phyloP scores from a whole-genome alignment of 2,113 vertebrate species.

The Pollimyrus isidori region DNA sequence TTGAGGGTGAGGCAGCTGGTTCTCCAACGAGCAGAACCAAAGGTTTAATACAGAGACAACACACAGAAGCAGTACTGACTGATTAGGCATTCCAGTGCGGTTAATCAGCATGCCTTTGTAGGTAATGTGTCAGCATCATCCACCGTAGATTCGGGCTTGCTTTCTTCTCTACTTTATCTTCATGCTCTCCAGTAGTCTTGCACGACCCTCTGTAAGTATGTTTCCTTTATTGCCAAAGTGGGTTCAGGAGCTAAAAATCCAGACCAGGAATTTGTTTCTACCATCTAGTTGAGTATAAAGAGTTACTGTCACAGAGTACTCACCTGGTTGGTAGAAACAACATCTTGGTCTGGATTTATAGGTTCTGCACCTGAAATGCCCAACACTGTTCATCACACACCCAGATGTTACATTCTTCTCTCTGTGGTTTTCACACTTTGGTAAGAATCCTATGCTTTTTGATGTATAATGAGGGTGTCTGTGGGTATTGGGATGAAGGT shows the following conservation, averaged over 20 bases:
- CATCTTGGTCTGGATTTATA: neutral
- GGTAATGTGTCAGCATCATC: neutral
- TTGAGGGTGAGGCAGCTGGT: neutral
- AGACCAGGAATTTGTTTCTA: neutral
- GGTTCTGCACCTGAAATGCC: neutral
- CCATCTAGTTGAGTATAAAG: neutral
- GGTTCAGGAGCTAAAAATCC: neutral
- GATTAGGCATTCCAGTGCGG: neutral
- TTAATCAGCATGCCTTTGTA: neutral
- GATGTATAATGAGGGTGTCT: neutral
- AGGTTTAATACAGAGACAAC: neutral
- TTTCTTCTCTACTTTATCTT: neutral
- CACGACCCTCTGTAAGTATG: slow-evolving; percentile 14
- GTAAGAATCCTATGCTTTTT: neutral
- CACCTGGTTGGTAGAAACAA: neutral
- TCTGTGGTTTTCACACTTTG: neutral
- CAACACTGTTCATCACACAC: neutral
- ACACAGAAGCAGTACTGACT: neutral
- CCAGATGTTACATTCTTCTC: neutral
- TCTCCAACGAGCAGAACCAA: neutral
- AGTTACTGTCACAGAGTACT: neutral
- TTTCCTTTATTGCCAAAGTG: neutral
- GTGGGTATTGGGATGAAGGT: neutral
- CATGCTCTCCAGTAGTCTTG: slow-evolving; percentile 7
- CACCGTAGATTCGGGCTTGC: neutral